Conservation (phyloP, 2,113 vertebrate species). For the Notothenia rossii region DNA sequence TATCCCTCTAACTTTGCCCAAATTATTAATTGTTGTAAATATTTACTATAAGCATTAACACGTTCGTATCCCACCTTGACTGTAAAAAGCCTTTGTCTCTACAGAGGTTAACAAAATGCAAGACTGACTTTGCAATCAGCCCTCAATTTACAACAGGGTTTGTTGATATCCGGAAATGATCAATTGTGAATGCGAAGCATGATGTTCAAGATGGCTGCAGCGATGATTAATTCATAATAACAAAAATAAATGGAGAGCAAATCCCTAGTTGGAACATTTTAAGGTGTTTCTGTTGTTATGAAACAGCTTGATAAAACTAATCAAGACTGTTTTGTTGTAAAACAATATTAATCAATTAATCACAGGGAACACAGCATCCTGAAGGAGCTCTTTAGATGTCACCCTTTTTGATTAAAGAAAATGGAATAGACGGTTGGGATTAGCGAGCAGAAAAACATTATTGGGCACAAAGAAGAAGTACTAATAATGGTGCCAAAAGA, state of each 20-base stretch:
- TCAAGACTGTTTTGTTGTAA: neutral
- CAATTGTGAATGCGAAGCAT: conserved; percentile 22
- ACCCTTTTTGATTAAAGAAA: conserved; percentile 34
- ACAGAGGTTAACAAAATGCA: conserved; percentile 18
- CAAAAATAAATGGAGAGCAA: neutral
- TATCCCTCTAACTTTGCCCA: no score
- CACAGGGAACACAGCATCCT: neutral
- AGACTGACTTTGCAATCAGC: conserved; percentile 42
- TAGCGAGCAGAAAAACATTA: conserved; percentile 23
- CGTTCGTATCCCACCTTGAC: neutral
- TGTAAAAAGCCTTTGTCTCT: neutral
- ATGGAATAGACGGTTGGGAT: neutral
- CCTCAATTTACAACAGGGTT: conserved; percentile 25
- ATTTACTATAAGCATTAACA: neutral
- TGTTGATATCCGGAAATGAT: conserved; percentile 39
- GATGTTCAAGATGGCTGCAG: conserved; percentile 6
- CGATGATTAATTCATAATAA: conserved; percentile 26
- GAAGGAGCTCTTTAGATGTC: neutral
- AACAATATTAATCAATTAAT: conserved; percentile 14
- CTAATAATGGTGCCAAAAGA: neutral
- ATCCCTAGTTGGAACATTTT: neutral
- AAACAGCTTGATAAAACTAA: neutral
- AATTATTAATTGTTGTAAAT: neutral
- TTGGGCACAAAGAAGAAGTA: neutral
- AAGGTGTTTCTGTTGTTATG: neutral